A percentile compares a stretch with the other conserved stretches of the same genome.
These are phyloP conservation scores for Epistrophella euchroma DNA, from an alignment of 2,888 invertebrate genomes.

Conservation along the genomic window DNA sequence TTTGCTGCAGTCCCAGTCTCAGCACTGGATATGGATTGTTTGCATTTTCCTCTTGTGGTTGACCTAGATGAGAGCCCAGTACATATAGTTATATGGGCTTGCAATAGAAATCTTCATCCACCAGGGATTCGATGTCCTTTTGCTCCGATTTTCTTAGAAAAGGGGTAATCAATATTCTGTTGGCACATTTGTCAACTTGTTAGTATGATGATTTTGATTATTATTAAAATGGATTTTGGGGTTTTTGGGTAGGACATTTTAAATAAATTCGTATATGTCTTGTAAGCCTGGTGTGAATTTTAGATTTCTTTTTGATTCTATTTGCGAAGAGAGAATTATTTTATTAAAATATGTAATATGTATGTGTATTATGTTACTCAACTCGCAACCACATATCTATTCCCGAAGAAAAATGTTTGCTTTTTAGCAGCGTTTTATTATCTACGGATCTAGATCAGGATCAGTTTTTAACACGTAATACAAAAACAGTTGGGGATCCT, in stretches of 20 bases:
- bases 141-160: neutral
- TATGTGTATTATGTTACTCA: too few species aligned
- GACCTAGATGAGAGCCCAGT: conserved; percentile 35
- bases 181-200: conserved; percentile 50
- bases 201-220: conserved; percentile 53
- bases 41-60: conserved; percentile 53
- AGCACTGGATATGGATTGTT: conserved; percentile 38
- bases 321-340: conserved; percentile 13
- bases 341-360: neutral
- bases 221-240: conserved; percentile 43
- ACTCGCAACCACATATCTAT: too few species aligned
- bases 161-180: conserved; percentile 51
- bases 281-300: neutral
- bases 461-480: too few species aligned
- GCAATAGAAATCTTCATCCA: conserved; percentile 6
- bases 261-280: conserved; percentile 5
- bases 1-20: neutral
- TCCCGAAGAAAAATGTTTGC: too few species aligned
- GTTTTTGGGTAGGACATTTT: conserved; percentile 2
- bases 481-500: too few species aligned
- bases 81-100: neutral
- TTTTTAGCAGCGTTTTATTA: too few species aligned
- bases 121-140: conserved; percentile 23
- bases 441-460: too few species aligned
- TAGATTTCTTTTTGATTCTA: neutral